A percentile compares a stretch with the other conserved stretches of the same genome.
phyloP scores from a whole-genome alignment of 2,113 vertebrate species.

The Aptenodytes forsteri region DNA sequence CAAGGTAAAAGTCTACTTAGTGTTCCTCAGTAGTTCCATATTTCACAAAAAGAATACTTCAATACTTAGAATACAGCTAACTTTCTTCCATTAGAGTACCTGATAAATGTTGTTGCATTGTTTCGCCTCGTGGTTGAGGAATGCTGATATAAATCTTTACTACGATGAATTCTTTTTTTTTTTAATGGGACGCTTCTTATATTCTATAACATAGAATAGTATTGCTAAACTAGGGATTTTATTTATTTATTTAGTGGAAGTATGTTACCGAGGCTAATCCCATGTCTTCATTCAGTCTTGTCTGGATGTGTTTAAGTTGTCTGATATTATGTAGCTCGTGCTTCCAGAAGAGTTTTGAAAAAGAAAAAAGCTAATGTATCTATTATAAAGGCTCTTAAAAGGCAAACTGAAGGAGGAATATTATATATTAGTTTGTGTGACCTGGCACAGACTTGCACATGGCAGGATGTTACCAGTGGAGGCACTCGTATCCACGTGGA shows the following conservation, averaged over 20 bases:
- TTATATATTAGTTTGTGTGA: neutral
- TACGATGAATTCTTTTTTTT: neutral
- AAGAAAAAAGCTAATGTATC: neutral
- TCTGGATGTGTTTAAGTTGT: neutral
- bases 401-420: neutral
- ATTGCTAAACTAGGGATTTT: neutral
- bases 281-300: neutral
- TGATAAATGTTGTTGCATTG: neutral
- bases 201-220: neutral
- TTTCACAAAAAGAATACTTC: neutral
- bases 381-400: neutral
- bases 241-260: neutral
- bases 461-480: neutral
- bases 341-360: neutral
- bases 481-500: accelerated
- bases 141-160: neutral
- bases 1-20: slow-evolving; percentile 76
- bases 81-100: neutral
- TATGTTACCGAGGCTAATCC: neutral
- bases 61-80: neutral
- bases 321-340: neutral
- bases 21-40: neutral
- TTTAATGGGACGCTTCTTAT: neutral
- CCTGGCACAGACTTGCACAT: neutral
- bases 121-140: neutral